A percentile compares a stretch with the other conserved stretches of the same genome.
phyloP scores from a whole-genome alignment of 1,140 invertebrate species.

The Drosophila prosaltans region DNA sequence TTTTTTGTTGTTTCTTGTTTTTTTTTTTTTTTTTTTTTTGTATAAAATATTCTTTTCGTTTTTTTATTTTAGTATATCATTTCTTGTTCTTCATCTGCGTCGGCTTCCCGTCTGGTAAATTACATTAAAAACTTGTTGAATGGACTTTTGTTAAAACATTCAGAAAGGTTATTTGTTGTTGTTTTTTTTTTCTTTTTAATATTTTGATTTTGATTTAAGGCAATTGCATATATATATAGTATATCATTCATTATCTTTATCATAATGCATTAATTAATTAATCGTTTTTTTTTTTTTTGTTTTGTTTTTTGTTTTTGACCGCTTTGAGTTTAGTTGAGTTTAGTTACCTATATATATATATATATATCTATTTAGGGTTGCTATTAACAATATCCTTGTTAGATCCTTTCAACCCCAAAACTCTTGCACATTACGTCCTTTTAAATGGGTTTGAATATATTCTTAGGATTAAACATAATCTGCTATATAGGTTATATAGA shows the following conservation, averaged over 20 bases:
- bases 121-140: constrained; percentile 59
- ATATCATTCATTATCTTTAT: background rate
- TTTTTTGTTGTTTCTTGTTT: background rate
- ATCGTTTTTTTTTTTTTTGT: constrained; percentile 5
- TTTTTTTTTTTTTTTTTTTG: constrained; percentile 7
- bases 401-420: constrained; percentile 1
- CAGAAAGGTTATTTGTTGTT: constrained; percentile 22
- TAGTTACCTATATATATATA: constrained; percentile 9
- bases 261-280: constrained; percentile 7
- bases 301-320: constrained; percentile 5
- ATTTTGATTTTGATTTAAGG: constrained; percentile 55
- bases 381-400: background rate
- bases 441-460: background rate
- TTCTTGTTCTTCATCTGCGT: constrained; percentile 49
- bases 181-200: background rate
- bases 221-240: constrained; percentile 46
- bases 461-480: constrained; percentile 17
- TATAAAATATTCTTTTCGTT: constrained; percentile 65
- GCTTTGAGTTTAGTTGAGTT: constrained; percentile 13
- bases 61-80: constrained; percentile 60
- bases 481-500: background rate
- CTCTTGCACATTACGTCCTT: constrained; percentile 9
- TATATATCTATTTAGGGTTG: background rate
- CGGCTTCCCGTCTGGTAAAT: constrained; percentile 49
- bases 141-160: constrained; percentile 61